Base-by-base conservation (phyloP, 1,140 invertebrate species). In the Leptinotarsa undecemlineata region DNA sequence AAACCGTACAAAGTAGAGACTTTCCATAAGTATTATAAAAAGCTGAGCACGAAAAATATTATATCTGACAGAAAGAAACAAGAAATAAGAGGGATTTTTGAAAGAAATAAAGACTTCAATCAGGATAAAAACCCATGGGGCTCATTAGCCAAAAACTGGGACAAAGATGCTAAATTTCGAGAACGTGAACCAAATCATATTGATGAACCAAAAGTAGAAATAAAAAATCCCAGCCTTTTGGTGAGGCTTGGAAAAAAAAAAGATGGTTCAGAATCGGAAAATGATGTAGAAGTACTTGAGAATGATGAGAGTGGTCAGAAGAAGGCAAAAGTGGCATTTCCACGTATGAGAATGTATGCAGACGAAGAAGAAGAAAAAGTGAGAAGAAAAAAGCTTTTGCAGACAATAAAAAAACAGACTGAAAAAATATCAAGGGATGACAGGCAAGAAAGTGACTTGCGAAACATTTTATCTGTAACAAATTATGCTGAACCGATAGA, bases 341-440 rank as follows among this genome's bases (percentile, higher is more conserved):
- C 91, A 1, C 85, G 91, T 77, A 94, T 94, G 93, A 87, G 92
- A 82, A 95, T 95, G 94, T 92, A 93, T 84, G 94, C 94, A n/a
- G 94, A 95, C 86, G 93, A 95, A 81, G 92, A 94, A 84, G 93
- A 94, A 83, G 88, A 89, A 76, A 91, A 91, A 82, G 86, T 88
- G 78, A 87, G 83, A 73, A 77, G 81, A 77, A 85, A 81, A 71
- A 83, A 82, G 69, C 76, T 82, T 70, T 64, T 83, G 75, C 69
- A 80, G 74, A 79, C 77, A 61, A 74, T 84, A 11, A 84, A 84
- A 75, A 81, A 83, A 63, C 78, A 78, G 73, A 79, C 80, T 13
- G 82, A 85, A 68, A 79, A 80, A 77, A 79, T 76, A 33, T 75
- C 75, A 60, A 76, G 77, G 72, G 61, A 72, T 20, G 74, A 73